Base-by-base conservation (phyloP, 1,140 invertebrate species). In the Lucilia cuprina region DNA sequence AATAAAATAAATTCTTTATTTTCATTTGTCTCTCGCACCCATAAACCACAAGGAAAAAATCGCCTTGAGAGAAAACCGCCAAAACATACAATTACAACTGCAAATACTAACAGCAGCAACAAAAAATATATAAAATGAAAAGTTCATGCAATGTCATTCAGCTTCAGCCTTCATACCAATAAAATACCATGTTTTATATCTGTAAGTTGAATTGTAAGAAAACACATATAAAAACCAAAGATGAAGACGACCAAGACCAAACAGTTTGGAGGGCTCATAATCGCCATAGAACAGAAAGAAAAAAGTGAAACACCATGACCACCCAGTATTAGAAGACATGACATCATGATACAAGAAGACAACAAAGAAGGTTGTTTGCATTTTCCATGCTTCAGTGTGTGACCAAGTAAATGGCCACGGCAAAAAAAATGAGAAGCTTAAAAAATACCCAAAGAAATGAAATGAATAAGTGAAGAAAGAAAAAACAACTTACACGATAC, bases 1-100 rank as follows among this genome's bases (percentile, higher is more conserved):
- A 87, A 89, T 30, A 88, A n/a, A 86, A 90, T 89, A 89, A 90
- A 90, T 87, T 86, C 88, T 90, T 90, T 87, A 89, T 90, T 88
- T 89, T 86, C 87, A 88, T 90, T 90, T 90, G 87, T 89, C 87
- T 88, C 86, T 87, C 87, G 86, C 86, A 78, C 34, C 41, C 77
- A 80, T 17, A 55, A 55, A 14, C 3, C 2, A 14, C 50, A 55
- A 55, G 17, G 4, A 55, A 55, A 55, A 49, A 21, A 13, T 87
- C 88, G 87, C 87, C 87, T 85, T 86, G 82, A 84, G 41, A 84
- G 25, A n/a, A 78, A 78, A 78, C 75, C 75, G 75, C 75, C 75
- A 41, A 41, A 41, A 80, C 17, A 13, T 34, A 21, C 41, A 21
- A 25, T 12, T 14, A 80, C 13, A 12, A 41, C 41, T 49, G 19